These are phyloP conservation scores for Malurus cyaneus DNA, from an alignment of 2,113 vertebrate species.

Conservation along the genomic window DNA sequence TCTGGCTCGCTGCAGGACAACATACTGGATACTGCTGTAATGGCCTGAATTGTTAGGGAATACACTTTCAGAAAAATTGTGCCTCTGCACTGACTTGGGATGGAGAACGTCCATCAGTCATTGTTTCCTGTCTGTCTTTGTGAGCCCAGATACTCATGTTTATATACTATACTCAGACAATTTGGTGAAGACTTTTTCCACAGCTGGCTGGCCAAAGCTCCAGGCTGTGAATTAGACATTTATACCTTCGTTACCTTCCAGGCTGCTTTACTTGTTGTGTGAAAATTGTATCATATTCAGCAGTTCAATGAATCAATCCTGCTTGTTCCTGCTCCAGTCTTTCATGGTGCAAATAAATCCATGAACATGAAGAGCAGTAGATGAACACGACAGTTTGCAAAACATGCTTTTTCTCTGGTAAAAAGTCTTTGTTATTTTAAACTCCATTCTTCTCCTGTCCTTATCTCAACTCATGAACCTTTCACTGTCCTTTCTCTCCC, in stretches of 20 bases:
- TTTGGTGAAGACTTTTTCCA: not conserved
- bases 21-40: not conserved
- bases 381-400: not conserved
- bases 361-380: not conserved
- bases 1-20: not conserved
- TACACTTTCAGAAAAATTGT: not conserved
- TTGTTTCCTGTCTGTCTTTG: not conserved
- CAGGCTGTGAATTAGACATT: not conserved
- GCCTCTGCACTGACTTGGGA: not conserved
- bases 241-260: not conserved
- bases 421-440: not conserved
- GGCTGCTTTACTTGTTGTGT: not conserved
- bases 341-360: not conserved
- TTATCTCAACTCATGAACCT: not conserved
- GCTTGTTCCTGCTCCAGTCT: not conserved
- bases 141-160: not conserved
- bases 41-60: not conserved
- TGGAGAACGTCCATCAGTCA: not conserved
- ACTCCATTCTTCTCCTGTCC: not conserved
- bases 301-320: not conserved
- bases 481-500: not conserved
- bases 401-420: not conserved
- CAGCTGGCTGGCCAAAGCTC: not conserved
- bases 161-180: not conserved
- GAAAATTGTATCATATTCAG: not conserved